Conservation (phyloP, 2,888 invertebrate genomes). For the Electrophaes corylata region DNA sequence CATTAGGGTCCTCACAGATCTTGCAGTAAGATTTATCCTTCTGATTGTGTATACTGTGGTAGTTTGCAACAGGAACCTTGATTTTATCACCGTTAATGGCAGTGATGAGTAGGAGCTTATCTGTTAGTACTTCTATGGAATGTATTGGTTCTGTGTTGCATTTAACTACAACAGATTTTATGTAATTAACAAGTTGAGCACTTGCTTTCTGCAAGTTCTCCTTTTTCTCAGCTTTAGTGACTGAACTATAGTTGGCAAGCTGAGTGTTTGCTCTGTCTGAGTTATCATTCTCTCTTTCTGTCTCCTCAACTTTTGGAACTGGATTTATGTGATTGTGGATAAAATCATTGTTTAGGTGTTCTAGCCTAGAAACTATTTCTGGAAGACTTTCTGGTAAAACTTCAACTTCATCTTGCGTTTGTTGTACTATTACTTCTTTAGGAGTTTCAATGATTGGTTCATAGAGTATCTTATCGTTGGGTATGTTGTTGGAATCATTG, state of each 20-base stretch:
- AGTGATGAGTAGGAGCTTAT: constrained; percentile 30
- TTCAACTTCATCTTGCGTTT: background rate
- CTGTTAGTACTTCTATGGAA: constrained; percentile 17
- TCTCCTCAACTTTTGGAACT: too few species aligned
- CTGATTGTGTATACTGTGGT: constrained; percentile 36
- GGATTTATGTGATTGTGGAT: background rate
- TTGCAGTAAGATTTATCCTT: constrained; percentile 34
- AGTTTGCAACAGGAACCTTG: constrained; percentile 34
- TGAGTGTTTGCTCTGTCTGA: background rate
- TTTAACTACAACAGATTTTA: constrained; percentile 17
- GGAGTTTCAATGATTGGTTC: background rate
- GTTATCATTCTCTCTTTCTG: background rate
- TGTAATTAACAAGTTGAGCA: constrained; percentile 10
- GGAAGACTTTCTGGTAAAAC: background rate
- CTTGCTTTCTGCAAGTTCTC: constrained; percentile 1
- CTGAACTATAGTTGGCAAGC: background rate
- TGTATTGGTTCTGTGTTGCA: constrained; percentile 25
- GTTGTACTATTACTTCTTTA: background rate
- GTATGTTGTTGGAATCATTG: background rate
- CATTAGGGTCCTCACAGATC: constrained; percentile 25
- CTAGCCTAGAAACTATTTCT: background rate
- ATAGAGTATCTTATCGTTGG: background rate
- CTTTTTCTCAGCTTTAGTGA: constrained; percentile 4
- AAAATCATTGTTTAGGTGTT: background rate
- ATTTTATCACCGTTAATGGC: constrained; percentile 36